Base-by-base conservation (phyloP, 2,888 invertebrate genomes). In the Tinea semifulvella region DNA sequence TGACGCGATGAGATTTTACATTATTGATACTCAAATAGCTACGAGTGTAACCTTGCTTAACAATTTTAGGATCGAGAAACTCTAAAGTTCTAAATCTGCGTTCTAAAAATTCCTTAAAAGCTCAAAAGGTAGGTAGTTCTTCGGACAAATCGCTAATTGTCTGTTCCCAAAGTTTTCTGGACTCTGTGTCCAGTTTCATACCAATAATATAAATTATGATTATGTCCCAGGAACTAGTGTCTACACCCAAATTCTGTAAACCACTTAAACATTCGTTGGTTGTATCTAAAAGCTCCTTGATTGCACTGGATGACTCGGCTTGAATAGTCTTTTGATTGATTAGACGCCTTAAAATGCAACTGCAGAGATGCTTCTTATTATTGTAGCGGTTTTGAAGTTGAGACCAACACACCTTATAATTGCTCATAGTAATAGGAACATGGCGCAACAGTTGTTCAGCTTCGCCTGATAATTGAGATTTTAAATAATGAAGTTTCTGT, bases 401-500 rank as follows among this genome's bases (percentile, higher is more conserved):
- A 17, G 11, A 13, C 44, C 44, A 44, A 44, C 44, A 44, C 11
- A 19, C 10, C 22, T 17, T 17, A 11, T 44, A 44, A 22, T 44
- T 44, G 11, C 13, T 16, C 5, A 14, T 6, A 5, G 36, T 14
- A 16, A 36, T 16, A 6, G 36, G 17, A 14, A 36, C 6, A 17
- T 42, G 13, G 13, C 16, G n/a, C 25, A 47, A 25, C 16, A 46
- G 35, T 39, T 48, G 47, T 19, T 46, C 47, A 14, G 47, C 47
- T 46, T 48, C 47, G 11, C 43, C 47, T 26, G 14, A 25, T 2
- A 48, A 17, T 27, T 45, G 43, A 2, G 36, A 45, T 39, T 47
- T 47, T 20, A 47, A 22, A 36, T 47, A 45, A 31, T 47, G 47
- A 28, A 45, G 38, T 16, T 38, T 31, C 26, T 47, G 47, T 18